Conservation (phyloP, 64 coral and sea anemone genomes). For the Cladopsammia gracilis region DNA sequence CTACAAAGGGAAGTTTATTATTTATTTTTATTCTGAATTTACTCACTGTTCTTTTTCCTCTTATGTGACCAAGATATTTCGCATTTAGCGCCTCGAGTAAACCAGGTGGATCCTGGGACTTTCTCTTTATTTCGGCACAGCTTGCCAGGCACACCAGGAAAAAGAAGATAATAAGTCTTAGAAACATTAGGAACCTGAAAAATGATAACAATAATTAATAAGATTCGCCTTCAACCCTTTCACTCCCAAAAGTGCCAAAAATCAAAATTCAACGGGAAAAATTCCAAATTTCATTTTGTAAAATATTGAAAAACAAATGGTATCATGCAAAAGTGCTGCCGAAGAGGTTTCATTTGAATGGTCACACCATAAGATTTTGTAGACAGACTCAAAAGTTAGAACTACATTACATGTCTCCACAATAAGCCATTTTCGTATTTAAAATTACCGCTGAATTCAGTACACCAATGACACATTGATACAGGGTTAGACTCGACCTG, state of each 20-base stretch:
- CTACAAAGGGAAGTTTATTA: not conserved
- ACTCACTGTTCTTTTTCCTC: constrained; percentile 40
- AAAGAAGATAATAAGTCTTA: constrained; percentile 7
- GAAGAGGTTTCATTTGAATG: no score
- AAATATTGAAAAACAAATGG: no score
- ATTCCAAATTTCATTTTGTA: no score
- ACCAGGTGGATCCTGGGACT: not conserved
- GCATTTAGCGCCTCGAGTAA: not conserved
- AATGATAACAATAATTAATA: not conserved
- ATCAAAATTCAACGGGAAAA: not conserved
- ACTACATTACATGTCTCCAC: no score
- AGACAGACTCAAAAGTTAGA: no score
- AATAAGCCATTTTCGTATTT: no score
- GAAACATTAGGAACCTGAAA: constrained; percentile 27
- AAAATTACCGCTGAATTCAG: no score
- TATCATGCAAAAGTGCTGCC: no score
- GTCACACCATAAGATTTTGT: no score
- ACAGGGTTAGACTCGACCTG: no score
- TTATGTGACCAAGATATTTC: constrained; percentile 35
- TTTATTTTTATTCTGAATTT: not conserved
- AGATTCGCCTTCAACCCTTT: not conserved
- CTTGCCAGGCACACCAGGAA: constrained; percentile 1
- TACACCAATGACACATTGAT: no score
- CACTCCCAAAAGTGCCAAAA: no score
- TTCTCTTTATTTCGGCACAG: constrained; percentile 2